Conservation (phyloP, 2,888 invertebrate genomes). For the Hylaea fasciaria region DNA sequence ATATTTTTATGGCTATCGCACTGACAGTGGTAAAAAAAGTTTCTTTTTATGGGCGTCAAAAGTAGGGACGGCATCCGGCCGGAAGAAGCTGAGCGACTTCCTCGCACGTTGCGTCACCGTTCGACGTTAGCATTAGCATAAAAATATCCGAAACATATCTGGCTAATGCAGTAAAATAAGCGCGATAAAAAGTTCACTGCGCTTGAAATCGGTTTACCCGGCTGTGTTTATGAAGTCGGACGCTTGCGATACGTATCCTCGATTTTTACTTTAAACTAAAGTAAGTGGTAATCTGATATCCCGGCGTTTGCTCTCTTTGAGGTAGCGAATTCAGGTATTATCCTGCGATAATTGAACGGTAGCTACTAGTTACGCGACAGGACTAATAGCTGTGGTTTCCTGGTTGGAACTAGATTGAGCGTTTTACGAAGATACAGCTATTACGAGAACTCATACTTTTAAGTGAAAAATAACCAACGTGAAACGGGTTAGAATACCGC, state of each 20-base stretch:
- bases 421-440: constrained; percentile 49
- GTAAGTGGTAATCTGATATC: constrained; percentile 12
- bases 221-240: constrained; percentile 12
- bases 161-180: constrained; percentile 30
- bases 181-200: constrained; percentile 36
- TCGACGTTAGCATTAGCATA: constrained; percentile 37
- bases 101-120: constrained; percentile 48
- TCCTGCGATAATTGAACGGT: constrained; percentile 4
- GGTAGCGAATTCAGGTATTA: constrained; percentile 11
- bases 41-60: constrained; percentile 36
- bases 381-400: constrained; percentile 35
- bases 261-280: constrained; percentile 19
- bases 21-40: constrained; percentile 23
- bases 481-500: constrained; percentile 48
- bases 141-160: constrained; percentile 34
- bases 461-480: constrained; percentile 54
- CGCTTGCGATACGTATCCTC: constrained; percentile 17
- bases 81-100: constrained; percentile 51
- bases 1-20: constrained; percentile 27
- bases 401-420: constrained; percentile 57
- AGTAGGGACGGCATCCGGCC: constrained; percentile 50
- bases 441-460: constrained; percentile 46
- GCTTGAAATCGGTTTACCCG: constrained; percentile 29
- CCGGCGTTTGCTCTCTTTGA: neutral
- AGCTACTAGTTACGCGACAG: neutral